Evolutionary conservation across 2,113 vertebrate species (phyloP), one percentile per base, ranked within the genome.

Genomic region (Platanista minor): DNA sequence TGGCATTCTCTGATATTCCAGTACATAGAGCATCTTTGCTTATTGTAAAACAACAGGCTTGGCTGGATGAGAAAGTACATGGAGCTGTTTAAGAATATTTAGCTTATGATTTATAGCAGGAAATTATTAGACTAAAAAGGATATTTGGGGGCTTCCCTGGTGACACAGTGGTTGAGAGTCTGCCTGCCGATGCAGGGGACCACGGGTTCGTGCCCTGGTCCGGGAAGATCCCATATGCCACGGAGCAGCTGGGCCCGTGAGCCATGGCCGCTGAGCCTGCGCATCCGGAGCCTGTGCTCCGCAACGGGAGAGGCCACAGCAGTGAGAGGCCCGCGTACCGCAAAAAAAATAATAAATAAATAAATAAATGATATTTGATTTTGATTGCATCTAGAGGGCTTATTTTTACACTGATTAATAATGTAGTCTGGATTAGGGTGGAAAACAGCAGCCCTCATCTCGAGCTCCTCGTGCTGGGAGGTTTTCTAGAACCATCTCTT

Each of bases 21-120:
- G n/a, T 57, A 64, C 39, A 80, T 18, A 89, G 72, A 64, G 23
- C 62, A 57, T 78, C 74, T 97, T 91, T 93, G 78, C 88, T 94
- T 93, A 69, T 62, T 71, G 33, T 72, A 86, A 86, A 92, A 80
- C 29, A 95, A 5, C 43, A 94, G 33, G 23, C 18, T 75, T 96
- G 54, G 27, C 83, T 75, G 69, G 33, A 8, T 67, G 39, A 96
- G 43, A 83, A 89, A 64, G n/a, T 54, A 66, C 0, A 31, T 69
- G 59, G 33, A 77, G 54, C 36, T 81, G 6, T 94, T 95, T 84
- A 85, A 90, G 13, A 94, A 61, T 90, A 85, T 90, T 94, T 93
- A 90, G 43, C 71, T 94, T 96, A 21, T 49, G 61, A 46, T 69
- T 72, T 88, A 27, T 39, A 90, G 43, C 84, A 96, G 71, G 77